Evolutionary conservation across 2,113 vertebrate species (phyloP).

Genomic region (Cynocephalus volans): DNA sequence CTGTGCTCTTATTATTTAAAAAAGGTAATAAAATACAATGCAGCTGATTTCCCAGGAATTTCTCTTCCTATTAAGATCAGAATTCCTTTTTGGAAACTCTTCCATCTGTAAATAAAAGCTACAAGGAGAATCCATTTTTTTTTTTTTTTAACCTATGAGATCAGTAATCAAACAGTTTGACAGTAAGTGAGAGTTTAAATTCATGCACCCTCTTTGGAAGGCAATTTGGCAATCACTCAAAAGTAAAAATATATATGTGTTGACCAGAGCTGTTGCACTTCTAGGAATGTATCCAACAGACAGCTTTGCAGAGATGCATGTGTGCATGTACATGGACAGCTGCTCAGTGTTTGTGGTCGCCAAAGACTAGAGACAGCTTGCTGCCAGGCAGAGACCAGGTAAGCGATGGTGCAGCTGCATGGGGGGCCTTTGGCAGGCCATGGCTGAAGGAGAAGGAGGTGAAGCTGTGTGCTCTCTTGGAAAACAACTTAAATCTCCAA

Average conservation of each 20-base stretch:
- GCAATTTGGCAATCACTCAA: not conserved
- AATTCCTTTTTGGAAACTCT: slow-evolving; percentile 7
- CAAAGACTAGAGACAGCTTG: not conserved
- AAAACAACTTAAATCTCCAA: not conserved
- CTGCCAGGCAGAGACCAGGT: not conserved
- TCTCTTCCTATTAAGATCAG: not conserved
- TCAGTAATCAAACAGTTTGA: not conserved
- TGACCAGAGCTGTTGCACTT: not conserved
- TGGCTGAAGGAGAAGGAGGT: too few relatives aligned
- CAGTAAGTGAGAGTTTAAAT: slow-evolving; percentile 18
- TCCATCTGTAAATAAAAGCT: not conserved
- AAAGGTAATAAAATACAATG: not conserved
- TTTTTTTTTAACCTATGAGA: not conserved
- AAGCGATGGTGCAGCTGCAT: rapidly evolving
- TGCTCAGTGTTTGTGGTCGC: not conserved
- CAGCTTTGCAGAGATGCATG: not conserved
- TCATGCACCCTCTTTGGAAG: not conserved
- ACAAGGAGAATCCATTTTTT: not conserved
- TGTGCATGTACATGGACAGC: rapidly evolving
- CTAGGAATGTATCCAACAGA: not conserved
- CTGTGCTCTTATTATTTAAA: not conserved
- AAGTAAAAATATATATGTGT: not conserved
- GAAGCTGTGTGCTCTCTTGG: not conserved
- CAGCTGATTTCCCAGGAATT: slow-evolving; percentile 21
- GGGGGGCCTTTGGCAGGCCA: not conserved